Base-by-base conservation (phyloP, 1,140 invertebrate species). In the Mylabris phalerata region DNA sequence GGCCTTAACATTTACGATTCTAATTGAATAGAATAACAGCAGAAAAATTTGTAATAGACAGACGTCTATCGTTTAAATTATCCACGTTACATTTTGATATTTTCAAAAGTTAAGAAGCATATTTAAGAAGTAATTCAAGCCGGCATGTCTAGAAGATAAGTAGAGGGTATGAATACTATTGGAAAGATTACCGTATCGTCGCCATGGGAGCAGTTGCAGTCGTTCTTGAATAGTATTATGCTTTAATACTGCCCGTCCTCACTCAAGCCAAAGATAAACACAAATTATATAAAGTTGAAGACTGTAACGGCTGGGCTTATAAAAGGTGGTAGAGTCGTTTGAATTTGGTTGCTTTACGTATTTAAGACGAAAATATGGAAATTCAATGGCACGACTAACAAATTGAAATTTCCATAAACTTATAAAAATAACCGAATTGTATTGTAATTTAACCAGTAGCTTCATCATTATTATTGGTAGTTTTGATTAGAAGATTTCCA, bases 201-300 rank as follows among this genome's bases (percentile, higher is more conserved):
- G 48, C 48, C 59, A 55, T 48, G 54, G 59, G 59, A 61, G 55
- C 59, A 57, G 48, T 61, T 57, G 54, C 59, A 61, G 59, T 57
- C 59, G 40, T 51, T 32, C 48, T 40, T 47, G 55, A 57, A 61
- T 57, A 54, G 59, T 61, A 57, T 61, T 57, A 60, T 40, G 7
- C 32, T 32, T 32, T 45, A 54, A 19, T 27, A 45, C 26, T 54
- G 42, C 51, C 44, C 42, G 51, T 54, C 46, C 55, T 56, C 45
- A 32, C 7, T 56, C 45, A 40, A 43, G 47, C 55, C 47, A 46
- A 50, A 58, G 56, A 58, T 58, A 58, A 58, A 58, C 49, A 58
- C 56, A 50, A 58, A 58, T 58, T 58, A 58, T 50, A 32, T 32
- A 32, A 32, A 48, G 56, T 51, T 51, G 45, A n/a, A 50, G 19